These are phyloP conservation scores for Bombus superbus DNA, from an alignment of 1,140 invertebrate species.

Conservation along the genomic window DNA sequence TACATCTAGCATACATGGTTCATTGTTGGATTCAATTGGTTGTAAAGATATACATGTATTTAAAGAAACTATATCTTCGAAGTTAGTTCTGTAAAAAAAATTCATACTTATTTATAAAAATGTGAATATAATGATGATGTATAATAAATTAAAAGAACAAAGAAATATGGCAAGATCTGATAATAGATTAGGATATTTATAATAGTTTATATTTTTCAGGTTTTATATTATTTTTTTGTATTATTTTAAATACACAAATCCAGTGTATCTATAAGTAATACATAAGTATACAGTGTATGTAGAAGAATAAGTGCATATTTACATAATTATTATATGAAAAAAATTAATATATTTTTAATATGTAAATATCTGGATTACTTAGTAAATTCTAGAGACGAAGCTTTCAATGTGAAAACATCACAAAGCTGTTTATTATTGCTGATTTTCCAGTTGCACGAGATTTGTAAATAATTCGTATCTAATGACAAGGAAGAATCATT, in stretches of 20 bases:
- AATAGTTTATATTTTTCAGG: background rate
- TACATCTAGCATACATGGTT: slow-evolving; percentile 76
- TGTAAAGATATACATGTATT: slow-evolving; percentile 75
- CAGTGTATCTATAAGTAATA: background rate
- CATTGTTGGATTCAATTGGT: slow-evolving; percentile 58
- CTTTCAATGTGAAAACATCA: slow-evolving; percentile 67
- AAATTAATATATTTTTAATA: background rate
- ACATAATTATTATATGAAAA: background rate
- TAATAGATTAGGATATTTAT: background rate
- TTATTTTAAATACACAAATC: background rate
- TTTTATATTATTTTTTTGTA: background rate
- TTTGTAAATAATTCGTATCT: slow-evolving; percentile 49
- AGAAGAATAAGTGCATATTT: background rate
- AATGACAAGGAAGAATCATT: slow-evolving; percentile 2
- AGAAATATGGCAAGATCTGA: background rate
- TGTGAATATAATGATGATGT: background rate
- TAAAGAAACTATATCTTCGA: slow-evolving; percentile 75
- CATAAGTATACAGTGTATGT: background rate
- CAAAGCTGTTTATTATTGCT: slow-evolving; percentile 64
- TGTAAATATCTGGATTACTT: slow-evolving; percentile 59
- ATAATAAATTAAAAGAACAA: background rate
- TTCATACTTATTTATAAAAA: background rate
- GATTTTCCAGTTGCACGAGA: slow-evolving; percentile 75
- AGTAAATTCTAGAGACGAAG: slow-evolving; percentile 44
- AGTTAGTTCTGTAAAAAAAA: slow-evolving; percentile 66